Conservation (phyloP, 2,888 invertebrate species). For the Ichneumoninae sp. region DNA sequence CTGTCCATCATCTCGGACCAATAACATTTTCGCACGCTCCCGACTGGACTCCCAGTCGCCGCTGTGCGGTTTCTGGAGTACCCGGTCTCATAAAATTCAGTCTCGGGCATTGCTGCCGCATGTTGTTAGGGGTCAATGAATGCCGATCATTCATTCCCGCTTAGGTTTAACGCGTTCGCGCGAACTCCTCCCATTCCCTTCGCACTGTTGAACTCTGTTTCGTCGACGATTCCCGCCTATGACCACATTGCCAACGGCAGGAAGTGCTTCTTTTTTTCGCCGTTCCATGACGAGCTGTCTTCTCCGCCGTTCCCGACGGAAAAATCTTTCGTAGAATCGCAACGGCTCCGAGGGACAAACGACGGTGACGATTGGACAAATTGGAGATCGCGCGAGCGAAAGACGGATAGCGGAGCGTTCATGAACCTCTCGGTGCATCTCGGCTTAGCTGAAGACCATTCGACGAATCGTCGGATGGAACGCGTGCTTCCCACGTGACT, state of each 20-base stretch:
- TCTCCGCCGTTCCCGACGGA: background rate
- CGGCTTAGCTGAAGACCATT: conserved; percentile 35
- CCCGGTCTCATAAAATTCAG: background rate
- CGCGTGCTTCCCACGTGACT: conserved; percentile 80
- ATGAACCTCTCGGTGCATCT: conserved; percentile 6
- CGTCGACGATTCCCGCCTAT: background rate
- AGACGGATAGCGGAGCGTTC: background rate
- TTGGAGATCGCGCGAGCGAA: background rate
- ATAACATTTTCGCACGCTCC: background rate
- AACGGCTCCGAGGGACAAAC: background rate
- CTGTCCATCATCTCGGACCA: background rate
- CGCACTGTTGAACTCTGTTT: conserved; percentile 7
- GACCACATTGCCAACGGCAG: background rate
- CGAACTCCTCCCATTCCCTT: conserved; percentile 8
- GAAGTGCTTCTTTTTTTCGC: background rate
- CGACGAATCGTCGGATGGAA: conserved; percentile 60
- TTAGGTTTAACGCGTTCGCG: conserved; percentile 44
- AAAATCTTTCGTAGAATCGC: background rate
- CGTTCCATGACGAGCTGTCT: background rate
- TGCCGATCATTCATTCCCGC: conserved; percentile 68
- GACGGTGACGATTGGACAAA: conserved; percentile 9
- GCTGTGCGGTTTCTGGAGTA: background rate
- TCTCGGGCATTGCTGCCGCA: background rate
- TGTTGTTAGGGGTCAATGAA: conserved; percentile 64
- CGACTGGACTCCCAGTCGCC: background rate